Evolutionary conservation across 2,113 vertebrate genomes (phyloP), one percentile per base, ranked within the genome.

Genomic region (Tretioscincus oriximinensis): DNA sequence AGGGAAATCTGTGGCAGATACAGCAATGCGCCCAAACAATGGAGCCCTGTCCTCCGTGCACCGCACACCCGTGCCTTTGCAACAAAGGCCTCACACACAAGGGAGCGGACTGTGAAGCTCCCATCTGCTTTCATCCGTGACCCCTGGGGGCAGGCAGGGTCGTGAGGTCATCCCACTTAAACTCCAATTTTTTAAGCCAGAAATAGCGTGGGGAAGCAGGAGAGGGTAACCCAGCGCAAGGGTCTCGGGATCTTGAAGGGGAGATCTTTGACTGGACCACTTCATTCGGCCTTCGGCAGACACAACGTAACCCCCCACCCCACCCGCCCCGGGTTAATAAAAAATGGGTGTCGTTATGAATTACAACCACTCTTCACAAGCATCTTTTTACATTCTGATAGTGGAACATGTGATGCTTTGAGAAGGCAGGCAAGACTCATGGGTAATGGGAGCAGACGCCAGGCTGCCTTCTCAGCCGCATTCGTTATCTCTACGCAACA

Each of bases 81-180:
- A 92, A 93, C 92, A 93, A 92, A 92, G 92, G 91, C 83, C 90
- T 92, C 88, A 92, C 91, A 93, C 93, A 93, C 82, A 82, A 87
- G 90, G 89, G 92, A 92, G 91, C 91, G 90, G 88, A 88, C 91
- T 92, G 89, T 92, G 91, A 89, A 90, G 88, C 86, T 89, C 87
- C 88, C 88, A 86, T 89, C 83, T 74, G 87, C 95, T 96, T 95
- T 94, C 94, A 96, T 94, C 93, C 83, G 87, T 93, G 94, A 93
- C 94, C 93, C 73, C 41, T 45, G 26, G 5, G 90, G 91, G 91
- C 93, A 93, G 80, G 51, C 87, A 86, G 92, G 35, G 93, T 92
- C 93, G 94, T 81, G 87, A 89, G 93, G 95, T 94, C 94, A 93
- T 88, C 89, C 89, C 90, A 90, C 87, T 91, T 88, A 90, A 92